A percentile compares a stretch with the other conserved stretches of the same genome.
Conservation (phyloP, 2,113 vertebrate species). For the Mus pahari region DNA sequence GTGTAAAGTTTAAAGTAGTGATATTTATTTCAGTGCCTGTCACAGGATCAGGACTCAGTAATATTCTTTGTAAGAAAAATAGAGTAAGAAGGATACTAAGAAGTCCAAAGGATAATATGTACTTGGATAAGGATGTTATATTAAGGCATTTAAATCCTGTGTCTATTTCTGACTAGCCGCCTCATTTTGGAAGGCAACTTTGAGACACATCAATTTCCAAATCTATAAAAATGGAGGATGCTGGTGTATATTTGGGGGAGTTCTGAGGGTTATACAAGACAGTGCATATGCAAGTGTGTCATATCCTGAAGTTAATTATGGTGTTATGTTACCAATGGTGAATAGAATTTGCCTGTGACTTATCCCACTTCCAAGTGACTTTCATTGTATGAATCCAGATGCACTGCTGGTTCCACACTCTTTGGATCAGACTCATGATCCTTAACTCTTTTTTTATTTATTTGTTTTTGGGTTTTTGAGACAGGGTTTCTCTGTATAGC, state of each 20-base stretch:
- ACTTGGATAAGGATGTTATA: not conserved
- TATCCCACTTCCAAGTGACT: not conserved
- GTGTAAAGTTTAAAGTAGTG: not conserved
- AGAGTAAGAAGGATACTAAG: not conserved
- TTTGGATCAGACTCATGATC: not conserved
- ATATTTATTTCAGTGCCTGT: not conserved
- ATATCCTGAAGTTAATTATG: not conserved
- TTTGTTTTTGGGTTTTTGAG: too few species aligned
- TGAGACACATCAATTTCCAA: slow-evolving; percentile 14
- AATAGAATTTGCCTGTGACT: not conserved
- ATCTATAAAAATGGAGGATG: not conserved
- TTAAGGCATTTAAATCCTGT: not conserved
- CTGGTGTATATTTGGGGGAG: not conserved
- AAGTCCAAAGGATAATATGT: not conserved
- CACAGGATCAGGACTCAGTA: not conserved
- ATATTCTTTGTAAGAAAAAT: not conserved
- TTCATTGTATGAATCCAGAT: not conserved
- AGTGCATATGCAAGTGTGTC: not conserved
- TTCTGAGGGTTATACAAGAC: slow-evolving; percentile 16
- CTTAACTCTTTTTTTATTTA: not conserved
- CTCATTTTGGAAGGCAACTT: slow-evolving; percentile 16
- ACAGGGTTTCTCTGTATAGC: too few species aligned
- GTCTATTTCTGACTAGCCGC: not conserved
- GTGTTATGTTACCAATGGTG: not conserved
- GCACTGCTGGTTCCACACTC: not conserved